Conservation (phyloP, 2,113 vertebrate genomes). For the Ceyx cyanopectus region DNA sequence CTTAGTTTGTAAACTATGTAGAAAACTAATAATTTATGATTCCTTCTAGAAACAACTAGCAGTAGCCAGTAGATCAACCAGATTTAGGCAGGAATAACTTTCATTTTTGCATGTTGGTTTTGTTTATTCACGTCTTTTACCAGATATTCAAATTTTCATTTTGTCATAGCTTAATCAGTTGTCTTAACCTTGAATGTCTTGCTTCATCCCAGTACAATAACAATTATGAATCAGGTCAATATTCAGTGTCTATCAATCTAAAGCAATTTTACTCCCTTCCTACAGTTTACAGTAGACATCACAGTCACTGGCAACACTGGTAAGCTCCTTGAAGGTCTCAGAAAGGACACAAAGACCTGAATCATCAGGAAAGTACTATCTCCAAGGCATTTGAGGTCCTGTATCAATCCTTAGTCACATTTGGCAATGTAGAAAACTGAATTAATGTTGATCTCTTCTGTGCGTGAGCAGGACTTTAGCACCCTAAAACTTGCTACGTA, state of each 20-base stretch:
- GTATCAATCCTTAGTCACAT: fast-evolving
- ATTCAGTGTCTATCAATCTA: neutral
- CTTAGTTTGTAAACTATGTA: neutral
- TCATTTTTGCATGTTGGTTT: neutral
- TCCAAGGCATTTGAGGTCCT: neutral
- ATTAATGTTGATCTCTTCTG: neutral
- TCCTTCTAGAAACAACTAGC: neutral
- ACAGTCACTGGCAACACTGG: neutral
- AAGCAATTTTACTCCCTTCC: neutral
- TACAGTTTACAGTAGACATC: neutral
- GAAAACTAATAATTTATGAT: neutral
- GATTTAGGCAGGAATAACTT: neutral
- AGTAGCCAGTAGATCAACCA: neutral
- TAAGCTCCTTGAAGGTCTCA: neutral
- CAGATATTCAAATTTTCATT: neutral
- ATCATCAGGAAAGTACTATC: neutral
- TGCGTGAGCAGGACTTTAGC: neutral
- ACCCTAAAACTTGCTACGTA: neutral
- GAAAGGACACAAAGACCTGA: neutral
- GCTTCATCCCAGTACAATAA: neutral
- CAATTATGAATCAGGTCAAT: neutral
- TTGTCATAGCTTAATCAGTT: neutral
- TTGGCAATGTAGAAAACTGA: neutral
- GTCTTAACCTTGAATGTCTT: neutral
- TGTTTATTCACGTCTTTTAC: neutral